Evolutionary conservation across 1,140 invertebrate genomes (phyloP).

Genomic region (Sycophila sp.): DNA sequence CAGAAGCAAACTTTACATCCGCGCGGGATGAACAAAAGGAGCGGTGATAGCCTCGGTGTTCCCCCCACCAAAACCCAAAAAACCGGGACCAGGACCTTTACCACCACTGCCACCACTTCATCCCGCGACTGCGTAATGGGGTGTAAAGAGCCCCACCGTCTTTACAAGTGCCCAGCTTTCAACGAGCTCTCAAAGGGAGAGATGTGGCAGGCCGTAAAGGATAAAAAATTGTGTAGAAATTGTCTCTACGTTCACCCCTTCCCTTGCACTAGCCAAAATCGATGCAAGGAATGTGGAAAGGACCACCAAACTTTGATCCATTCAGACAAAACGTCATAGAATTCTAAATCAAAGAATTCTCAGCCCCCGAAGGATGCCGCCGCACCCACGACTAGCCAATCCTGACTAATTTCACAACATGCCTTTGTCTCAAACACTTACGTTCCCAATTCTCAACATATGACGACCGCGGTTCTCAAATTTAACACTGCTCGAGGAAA

Average conservation of each 20-base stretch:
- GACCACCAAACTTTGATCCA: background rate
- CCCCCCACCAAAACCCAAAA: background rate
- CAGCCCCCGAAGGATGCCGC: too few species aligned
- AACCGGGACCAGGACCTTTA: background rate
- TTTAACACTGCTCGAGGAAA: background rate
- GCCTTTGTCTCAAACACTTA: background rate
- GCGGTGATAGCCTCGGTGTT: background rate
- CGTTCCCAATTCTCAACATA: background rate
- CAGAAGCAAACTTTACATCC: background rate
- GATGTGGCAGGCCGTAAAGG: background rate
- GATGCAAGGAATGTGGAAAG: background rate
- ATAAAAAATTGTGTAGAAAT: background rate
- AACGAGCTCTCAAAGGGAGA: background rate
- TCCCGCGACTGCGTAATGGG: background rate
- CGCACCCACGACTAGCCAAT: too few species aligned
- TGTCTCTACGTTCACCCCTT: too few species aligned
- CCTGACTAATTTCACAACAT: too few species aligned
- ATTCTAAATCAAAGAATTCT: background rate
- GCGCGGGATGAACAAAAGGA: background rate
- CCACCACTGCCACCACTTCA: background rate
- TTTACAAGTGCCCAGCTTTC: background rate
- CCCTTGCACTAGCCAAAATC: background rate
- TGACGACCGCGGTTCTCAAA: background rate
- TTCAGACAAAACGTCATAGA: background rate
- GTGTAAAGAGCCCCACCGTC: background rate